phyloP scores from a whole-genome alignment of 2,797 vertebrate genomes.

The Sebastiscus tertius region DNA sequence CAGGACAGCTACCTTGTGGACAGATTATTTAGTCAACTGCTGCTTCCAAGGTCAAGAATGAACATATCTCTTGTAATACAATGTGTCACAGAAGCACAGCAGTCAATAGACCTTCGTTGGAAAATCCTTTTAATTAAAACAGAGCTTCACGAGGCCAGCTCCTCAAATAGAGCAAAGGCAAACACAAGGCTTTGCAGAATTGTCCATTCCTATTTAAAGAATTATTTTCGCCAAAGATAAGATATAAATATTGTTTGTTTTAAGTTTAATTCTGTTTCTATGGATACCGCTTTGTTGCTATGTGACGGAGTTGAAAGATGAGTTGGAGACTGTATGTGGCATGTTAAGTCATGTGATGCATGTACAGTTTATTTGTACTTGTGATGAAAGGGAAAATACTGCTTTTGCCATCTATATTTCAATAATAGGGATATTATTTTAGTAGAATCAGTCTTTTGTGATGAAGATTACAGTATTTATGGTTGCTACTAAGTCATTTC shows the following conservation, averaged over 20 bases:
- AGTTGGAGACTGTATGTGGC: constrained; percentile 31
- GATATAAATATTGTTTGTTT: constrained; percentile 69
- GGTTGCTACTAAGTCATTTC: not conserved
- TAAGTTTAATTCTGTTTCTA: constrained; percentile 77
- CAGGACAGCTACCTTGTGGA: fast-evolving
- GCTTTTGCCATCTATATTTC: not conserved
- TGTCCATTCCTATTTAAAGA: constrained; percentile 45
- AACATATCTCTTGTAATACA: not conserved
- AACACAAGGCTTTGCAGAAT: constrained; percentile 9
- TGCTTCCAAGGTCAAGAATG: not conserved
- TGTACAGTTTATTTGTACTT: not conserved
- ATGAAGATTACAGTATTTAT: not conserved
- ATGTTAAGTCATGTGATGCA: constrained; percentile 36
- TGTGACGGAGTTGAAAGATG: constrained; percentile 60
- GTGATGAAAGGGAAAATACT: not conserved
- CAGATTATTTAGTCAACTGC: not conserved
- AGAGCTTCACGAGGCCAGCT: not conserved
- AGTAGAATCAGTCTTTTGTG: no score
- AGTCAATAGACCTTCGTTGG: not conserved
- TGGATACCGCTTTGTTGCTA: constrained; percentile 79
- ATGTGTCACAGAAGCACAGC: not conserved
- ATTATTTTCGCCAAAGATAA: constrained; percentile 13
- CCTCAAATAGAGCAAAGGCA: not conserved
- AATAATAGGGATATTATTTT: not conserved
- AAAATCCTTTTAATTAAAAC: not conserved